phyloP scores from a whole-genome alignment of 1,140 invertebrate species.

The Globodera ellingtonae region DNA sequence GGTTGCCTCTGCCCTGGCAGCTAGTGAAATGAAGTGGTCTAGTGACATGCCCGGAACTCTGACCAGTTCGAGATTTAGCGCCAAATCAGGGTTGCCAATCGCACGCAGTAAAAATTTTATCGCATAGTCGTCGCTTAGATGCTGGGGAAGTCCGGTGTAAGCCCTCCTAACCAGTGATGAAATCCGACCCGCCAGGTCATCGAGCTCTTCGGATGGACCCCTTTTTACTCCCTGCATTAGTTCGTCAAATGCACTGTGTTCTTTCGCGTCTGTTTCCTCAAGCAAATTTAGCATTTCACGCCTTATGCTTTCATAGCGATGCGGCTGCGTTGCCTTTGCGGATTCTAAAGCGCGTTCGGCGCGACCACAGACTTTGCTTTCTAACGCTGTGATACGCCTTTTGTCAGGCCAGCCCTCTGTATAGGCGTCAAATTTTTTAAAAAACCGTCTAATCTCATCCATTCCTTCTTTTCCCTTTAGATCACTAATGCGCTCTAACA shows the following conservation, averaged over 20 bases:
- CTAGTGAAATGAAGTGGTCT: conserved; percentile 1
- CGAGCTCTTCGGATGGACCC: neutral
- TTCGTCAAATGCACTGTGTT: conserved; percentile 5
- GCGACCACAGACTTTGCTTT: neutral
- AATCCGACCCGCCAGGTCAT: neutral
- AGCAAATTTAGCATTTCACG: neutral
- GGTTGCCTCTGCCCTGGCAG: conserved; percentile 3
- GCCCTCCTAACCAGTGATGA: neutral
- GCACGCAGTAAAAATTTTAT: conserved; percentile 1
- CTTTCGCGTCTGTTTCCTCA: neutral
- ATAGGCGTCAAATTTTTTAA: neutral
- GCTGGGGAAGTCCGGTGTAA: neutral
- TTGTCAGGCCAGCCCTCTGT: neutral
- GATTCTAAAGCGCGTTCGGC: conserved; percentile 4
- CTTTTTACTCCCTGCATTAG: neutral
- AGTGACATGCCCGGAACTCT: conserved; percentile 5
- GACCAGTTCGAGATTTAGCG: neutral
- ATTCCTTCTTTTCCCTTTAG: neutral
- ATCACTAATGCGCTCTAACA: too few relatives aligned
- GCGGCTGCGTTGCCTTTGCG: neutral
- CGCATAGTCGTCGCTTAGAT: conserved; percentile 4
- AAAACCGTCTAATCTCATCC: conserved; percentile 1
- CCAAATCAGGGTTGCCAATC: neutral
- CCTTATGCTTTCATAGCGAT: neutral
- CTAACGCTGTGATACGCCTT: neutral